Base-by-base conservation (phyloP, 2,113 vertebrate species). In the Clarias batrachus region DNA sequence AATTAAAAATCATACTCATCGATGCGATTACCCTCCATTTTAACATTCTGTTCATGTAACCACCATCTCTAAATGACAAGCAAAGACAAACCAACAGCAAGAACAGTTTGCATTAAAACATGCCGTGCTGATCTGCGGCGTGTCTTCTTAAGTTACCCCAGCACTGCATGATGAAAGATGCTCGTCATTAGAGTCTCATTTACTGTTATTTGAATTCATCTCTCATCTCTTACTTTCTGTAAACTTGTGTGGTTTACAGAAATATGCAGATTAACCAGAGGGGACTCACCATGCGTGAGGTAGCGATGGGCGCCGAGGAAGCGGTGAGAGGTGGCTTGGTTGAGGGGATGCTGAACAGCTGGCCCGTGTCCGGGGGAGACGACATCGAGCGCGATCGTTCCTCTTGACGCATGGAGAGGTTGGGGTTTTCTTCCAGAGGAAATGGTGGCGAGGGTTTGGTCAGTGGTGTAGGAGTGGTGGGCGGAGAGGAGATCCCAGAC, bases 401-500 rank as follows among this genome's bases (percentile, higher is more conserved):
- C 87, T 96, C 96, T 60, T 92, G 91, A 71, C 94, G 93, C 90
- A 96, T 96, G 0, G 95, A 95, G 83, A 96, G 95, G n/a, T 96
- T 94, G 81, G 94, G 95, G 66, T 95, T 95, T 83, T 93, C 95
- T 82, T 97, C 96, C 1, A 95, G 93, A 63, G 95, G 95, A 88
- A 96, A 96, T 0, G 93, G 90, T 21, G 95, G 93, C 87, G 96
- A 94, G 91, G 87, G 86, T 83, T 96, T 97, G 94, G 92, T 93
- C 94, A 94, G 94, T 91, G 95, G 96, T 80, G 95, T 95, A 89
- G 96, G 96, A 56, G 96, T 96, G 3, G 96, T 95, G 6, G 96
- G 96, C 87, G 96, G 96, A 52, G 96, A 96, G 5, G 96, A 96
- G 86, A 96, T 95, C 70, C 95, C 95, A 76, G 95, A 96, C 63